Evolutionary conservation across 2,888 invertebrate genomes (phyloP), one percentile per base, ranked within the genome.

Genomic region (Nomada flava): DNA sequence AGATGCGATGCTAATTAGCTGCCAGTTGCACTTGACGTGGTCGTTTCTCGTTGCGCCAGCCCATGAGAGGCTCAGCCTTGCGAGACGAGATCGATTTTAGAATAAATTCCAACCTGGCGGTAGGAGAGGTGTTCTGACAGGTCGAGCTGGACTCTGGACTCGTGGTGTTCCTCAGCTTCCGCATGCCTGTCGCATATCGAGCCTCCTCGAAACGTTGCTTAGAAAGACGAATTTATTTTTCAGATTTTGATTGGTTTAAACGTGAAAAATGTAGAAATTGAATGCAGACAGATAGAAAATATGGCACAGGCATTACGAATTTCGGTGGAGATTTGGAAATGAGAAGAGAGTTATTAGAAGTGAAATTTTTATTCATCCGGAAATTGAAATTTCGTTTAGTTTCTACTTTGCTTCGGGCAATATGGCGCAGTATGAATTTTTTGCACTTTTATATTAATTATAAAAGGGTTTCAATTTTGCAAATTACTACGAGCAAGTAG

Each of bases 1-100:
- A 88, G 88, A 90, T 87, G 89, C 88, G 76, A 90, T 88, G 90
- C 90, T 90, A 89, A 90, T 90, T 89, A 89, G 87, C 86, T 86
- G 87, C 79, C 76, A 82, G 76, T 83, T 82, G 76, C 82, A 86
- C 85, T 83, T 83, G 90, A 86, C 88, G 84, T 79, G 84, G 81
- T 81, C 84, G 74, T 73, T 72, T 76, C 79, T 83, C 75, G 79
- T 77, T 52, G 13, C 55, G 36, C 81, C 83, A 70, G 75, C 73
- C 36, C 36, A 36, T 10, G 71, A 73, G 70, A 74, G 72, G 80
- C 60, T 62, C 52, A 57, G 0, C n/a, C 57, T 36, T 52, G 63
- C 72, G 57, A 68, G 47, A 62, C 62, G 69, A 1, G 11, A 36
- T 71, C 50, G 50, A 57, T 64, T 79, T 75, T 72, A 53, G 50